Percentiles rank a stretch among this genome's conserved stretches.
Conservation (phyloP, 2,113 vertebrate species). For the Paraplagusia blochii region DNA sequence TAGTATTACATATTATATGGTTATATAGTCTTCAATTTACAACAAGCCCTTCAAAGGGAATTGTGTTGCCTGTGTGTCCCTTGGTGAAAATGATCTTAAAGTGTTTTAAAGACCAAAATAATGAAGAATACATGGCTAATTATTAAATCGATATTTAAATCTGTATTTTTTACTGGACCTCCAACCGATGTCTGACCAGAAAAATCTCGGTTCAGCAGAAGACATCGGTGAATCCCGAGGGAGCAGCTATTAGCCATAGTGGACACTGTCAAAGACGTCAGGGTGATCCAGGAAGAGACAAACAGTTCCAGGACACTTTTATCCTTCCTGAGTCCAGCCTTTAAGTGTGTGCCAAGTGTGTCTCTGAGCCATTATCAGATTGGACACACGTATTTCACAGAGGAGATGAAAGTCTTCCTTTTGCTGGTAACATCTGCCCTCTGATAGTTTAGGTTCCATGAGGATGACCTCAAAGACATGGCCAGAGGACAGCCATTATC, state of each 20-base stretch:
- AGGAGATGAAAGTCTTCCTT: conserved; percentile 69
- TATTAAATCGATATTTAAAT: too few relatives aligned
- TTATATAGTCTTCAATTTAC: too few relatives aligned
- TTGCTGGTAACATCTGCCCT: conserved; percentile 63
- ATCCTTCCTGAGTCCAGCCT: conserved; percentile 32
- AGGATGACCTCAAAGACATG: conserved; percentile 55
- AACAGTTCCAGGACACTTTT: conserved; percentile 45
- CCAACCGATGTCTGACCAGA: too few relatives aligned
- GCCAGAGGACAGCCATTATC: conserved; percentile 64
- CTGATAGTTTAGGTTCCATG: conserved; percentile 40
- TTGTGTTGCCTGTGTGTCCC: too few relatives aligned
- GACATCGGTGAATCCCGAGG: conserved; percentile 16
- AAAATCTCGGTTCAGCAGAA: conserved; percentile 10
- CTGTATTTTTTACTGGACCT: too few relatives aligned
- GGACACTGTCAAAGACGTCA: conserved; percentile 20
- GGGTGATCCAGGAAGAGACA: conserved; percentile 35
- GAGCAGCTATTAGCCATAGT: conserved; percentile 14
- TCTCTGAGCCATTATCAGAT: conserved; percentile 68
- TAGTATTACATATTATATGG: too few relatives aligned
- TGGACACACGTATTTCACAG: conserved; percentile 73
- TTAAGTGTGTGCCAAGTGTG: conserved; percentile 57
- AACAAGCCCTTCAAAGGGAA: too few relatives aligned
- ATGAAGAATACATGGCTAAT: too few relatives aligned
- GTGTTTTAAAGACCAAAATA: too few relatives aligned
- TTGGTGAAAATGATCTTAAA: too few relatives aligned